These are phyloP conservation scores for Thryonomys swinderianus DNA, from an alignment of 2,113 vertebrate genomes.

Conservation along the genomic window DNA sequence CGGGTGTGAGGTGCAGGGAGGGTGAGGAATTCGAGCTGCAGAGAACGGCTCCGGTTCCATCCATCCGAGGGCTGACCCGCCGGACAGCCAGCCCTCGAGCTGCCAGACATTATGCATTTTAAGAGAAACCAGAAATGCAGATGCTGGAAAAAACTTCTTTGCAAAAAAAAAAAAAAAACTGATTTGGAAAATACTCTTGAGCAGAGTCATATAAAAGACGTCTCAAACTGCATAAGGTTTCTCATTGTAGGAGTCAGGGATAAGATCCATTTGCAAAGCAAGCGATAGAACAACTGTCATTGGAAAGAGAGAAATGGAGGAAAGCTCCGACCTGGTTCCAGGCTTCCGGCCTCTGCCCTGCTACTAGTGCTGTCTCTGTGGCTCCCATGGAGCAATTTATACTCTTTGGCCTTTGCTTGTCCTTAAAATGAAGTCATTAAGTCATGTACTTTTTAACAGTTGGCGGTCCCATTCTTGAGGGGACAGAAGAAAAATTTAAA, in stretches of 20 bases:
- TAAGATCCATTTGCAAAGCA: neutral
- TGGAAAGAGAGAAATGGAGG: too few species aligned
- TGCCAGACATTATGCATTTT: neutral
- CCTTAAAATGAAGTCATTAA: neutral
- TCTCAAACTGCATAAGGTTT: neutral
- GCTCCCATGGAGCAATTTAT: neutral
- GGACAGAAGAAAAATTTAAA: slow-evolving; percentile 16
- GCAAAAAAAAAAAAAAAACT: neutral
- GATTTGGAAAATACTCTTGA: slow-evolving; percentile 7
- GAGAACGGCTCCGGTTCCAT: neutral
- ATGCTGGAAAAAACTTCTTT: neutral
- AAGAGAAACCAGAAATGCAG: neutral
- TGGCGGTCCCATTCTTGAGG: neutral
- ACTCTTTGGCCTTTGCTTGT: neutral
- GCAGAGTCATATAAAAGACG: neutral
- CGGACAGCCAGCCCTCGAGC: neutral
- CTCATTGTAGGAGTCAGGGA: slow-evolving; percentile 6
- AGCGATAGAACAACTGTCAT: neutral
- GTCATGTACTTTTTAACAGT: neutral
- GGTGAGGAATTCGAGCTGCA: neutral
- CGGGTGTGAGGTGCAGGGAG: neutral
- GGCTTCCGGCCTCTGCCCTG: neutral
- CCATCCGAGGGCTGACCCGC: neutral
- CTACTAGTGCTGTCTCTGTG: neutral
- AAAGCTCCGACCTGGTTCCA: neutral